Evolutionary conservation across 2,797 vertebrate species (phyloP), one percentile per base, ranked within the genome.

Genomic region (Miichthys miiuy): DNA sequence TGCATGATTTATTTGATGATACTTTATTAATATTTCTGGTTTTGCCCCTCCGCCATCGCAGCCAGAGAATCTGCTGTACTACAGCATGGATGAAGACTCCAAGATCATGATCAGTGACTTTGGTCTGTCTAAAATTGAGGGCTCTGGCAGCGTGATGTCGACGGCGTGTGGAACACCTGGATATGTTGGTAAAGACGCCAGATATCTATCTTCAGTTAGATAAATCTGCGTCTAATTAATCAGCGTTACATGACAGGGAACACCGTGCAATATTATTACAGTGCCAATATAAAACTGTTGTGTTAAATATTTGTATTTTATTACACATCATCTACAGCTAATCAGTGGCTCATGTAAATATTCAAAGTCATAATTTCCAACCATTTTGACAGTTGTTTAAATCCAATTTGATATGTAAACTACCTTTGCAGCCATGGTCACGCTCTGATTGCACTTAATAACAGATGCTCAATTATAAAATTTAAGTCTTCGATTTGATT

Each of bases 51-150:
- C 13, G 34, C 69, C 9, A 0, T 48, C 6, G 2, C 88, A 99
- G 98, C 98, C 98, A 0, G 98, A 99, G 94, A 99, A 99, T 88
- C 94, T 99, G 90, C 93, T 99, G 12, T 99, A 99, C 89, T 97
- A 98, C 93, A 99, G 97, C 88, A 95, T 98, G 95, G 98, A 98
- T 0, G 97, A 98, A 87, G 98, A 99, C 92, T 98, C 98, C 71
- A 99, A 99, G 91, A 99, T 99, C 92, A 99, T 99, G 98, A 99
- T 99, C 94, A 99, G 98, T 0, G 98, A 99, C 92, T 99, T 99
- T 0, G 98, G 98, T 30, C 92, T 99, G 75, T 99, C 98, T 0
- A 99, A 99, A 94, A 98, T 99, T 0, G 97, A 99, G 87, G 96
- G 95, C 63, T 96, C 96, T 0, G 96, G 95, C 77, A 99, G 96